Conservation (phyloP, 2,797 vertebrate genomes). For the Malacoctenus gilli region DNA sequence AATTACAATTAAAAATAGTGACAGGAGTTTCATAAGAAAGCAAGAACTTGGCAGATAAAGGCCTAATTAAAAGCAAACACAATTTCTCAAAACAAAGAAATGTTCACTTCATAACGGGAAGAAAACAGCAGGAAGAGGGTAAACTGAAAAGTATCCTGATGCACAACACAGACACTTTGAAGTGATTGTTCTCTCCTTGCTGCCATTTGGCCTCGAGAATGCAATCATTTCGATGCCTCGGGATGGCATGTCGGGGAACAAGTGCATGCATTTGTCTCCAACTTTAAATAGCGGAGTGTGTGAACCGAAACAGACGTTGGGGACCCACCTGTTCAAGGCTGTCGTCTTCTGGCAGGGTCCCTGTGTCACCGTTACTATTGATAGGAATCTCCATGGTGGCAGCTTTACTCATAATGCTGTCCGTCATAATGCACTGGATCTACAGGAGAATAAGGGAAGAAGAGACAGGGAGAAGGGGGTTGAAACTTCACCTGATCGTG, state of each 20-base stretch:
- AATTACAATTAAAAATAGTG: too few relatives aligned
- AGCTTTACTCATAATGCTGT: slow-evolving; percentile 94
- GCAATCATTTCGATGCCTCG: neutral
- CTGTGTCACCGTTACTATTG: slow-evolving; percentile 91
- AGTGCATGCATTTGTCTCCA: neutral
- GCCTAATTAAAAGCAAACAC: too few relatives aligned
- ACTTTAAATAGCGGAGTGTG: slow-evolving; percentile 6
- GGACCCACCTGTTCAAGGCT: slow-evolving; percentile 92
- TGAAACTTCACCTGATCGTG: slow-evolving; percentile 1
- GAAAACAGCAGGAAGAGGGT: too few relatives aligned
- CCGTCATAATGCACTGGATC: slow-evolving; percentile 86
- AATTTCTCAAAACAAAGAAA: too few relatives aligned
- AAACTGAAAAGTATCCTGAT: neutral
- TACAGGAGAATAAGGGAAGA: slow-evolving; percentile 27
- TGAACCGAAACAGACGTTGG: neutral
- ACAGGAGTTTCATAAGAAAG: too few relatives aligned
- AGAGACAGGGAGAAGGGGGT: neutral
- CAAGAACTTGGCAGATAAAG: too few relatives aligned
- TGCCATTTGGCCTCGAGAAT: neutral
- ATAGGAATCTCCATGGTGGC: slow-evolving; percentile 99
- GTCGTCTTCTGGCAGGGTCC: slow-evolving; percentile 89
- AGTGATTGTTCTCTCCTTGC: slow-evolving; percentile 4
- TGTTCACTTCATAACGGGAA: too few relatives aligned
- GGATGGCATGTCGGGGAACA: neutral
- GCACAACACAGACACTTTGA: neutral